Conservation (phyloP, 2,113 vertebrate genomes). For the Tretioscincus oriximinensis region DNA sequence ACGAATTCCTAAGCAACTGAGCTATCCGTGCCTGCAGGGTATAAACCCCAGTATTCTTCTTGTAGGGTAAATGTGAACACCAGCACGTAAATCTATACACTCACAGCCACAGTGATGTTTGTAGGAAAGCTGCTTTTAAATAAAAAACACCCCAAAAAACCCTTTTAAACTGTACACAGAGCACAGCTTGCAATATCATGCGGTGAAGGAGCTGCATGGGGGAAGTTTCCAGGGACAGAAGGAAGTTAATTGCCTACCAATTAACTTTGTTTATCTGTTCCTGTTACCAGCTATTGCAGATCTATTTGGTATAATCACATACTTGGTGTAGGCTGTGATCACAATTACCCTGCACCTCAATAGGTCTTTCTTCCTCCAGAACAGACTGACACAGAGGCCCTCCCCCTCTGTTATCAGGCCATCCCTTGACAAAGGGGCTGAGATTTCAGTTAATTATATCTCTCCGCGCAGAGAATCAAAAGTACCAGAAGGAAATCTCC, state of each 20-base stretch:
- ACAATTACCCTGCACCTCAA: not conserved
- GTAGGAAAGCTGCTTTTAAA: too few species aligned
- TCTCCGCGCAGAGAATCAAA: constrained; percentile 31
- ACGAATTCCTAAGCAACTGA: too few species aligned
- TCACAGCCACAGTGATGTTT: too few species aligned
- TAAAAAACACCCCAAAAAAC: too few species aligned
- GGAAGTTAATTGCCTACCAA: not conserved
- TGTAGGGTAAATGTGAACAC: too few species aligned
- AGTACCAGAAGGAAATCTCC: constrained; percentile 30
- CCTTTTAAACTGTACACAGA: too few species aligned
- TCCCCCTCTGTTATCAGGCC: constrained; percentile 32
- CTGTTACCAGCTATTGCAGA: not conserved
- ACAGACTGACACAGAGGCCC: constrained; percentile 5
- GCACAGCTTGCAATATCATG: not conserved
- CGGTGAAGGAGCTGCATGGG: not conserved
- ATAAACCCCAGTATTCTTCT: too few species aligned
- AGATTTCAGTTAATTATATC: constrained; percentile 40
- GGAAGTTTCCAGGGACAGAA: not conserved
- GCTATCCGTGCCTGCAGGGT: too few species aligned
- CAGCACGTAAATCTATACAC: too few species aligned
- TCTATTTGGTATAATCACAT: not conserved
- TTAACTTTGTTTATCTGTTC: not conserved
- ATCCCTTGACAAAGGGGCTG: constrained; percentile 38
- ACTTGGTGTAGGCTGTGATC: not conserved
- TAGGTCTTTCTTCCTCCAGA: not conserved